phyloP scores from a whole-genome alignment of 1,140 invertebrate species.

The Ceratitis capitata region DNA sequence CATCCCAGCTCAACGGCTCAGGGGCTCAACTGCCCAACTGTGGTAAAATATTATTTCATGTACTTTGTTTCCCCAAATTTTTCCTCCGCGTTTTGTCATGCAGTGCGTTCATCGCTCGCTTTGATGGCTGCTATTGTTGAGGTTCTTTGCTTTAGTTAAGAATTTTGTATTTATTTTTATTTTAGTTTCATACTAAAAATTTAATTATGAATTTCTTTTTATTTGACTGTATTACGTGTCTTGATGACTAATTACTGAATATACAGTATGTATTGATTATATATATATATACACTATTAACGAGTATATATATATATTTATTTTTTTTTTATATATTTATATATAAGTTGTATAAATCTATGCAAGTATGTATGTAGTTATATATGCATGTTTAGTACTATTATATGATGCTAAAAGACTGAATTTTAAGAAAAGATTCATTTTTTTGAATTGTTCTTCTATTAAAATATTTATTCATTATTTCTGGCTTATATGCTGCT shows the following conservation, averaged over 20 bases:
- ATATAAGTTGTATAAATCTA: no score
- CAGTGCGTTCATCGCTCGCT: no score
- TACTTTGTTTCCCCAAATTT: not conserved
- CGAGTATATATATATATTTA: no score
- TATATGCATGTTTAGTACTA: conserved; percentile 40
- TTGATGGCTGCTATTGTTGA: not conserved
- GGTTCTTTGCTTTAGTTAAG: not conserved
- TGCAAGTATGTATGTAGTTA: not conserved
- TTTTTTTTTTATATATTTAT: no score
- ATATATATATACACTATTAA: no score
- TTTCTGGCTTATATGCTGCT: no score
- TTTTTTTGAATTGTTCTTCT: conserved; percentile 44
- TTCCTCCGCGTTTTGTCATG: no score
- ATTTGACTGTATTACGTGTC: not conserved
- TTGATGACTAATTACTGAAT: not conserved
- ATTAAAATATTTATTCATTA: conserved; percentile 43
- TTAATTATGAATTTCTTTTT: not conserved
- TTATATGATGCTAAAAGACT: conserved; percentile 62
- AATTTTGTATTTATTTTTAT: conserved; percentile 10
- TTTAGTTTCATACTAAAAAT: conserved; percentile 8
- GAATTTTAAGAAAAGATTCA: conserved; percentile 50
- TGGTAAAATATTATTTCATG: not conserved
- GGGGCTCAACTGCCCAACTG: not conserved
- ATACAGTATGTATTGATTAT: not conserved
- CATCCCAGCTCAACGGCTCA: no score